Evolutionary conservation across 2,113 vertebrate species (phyloP).

Genomic region (Bucco capensis): DNA sequence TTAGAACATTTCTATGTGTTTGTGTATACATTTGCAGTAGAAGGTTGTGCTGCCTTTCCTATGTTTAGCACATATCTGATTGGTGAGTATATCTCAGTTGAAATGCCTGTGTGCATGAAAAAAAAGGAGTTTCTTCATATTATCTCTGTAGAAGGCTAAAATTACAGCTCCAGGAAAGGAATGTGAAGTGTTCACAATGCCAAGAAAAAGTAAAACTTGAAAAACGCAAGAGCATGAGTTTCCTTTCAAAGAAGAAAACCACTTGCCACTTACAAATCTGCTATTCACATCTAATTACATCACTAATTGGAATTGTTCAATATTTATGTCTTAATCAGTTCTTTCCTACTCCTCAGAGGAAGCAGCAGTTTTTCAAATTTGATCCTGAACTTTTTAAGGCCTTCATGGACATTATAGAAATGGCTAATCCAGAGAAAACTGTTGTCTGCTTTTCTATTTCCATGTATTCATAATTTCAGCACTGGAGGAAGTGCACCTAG

Average conservation of each 20-base stretch:
- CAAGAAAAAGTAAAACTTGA: not conserved
- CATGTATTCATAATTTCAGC: not conserved
- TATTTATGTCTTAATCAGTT: not conserved
- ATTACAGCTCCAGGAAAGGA: not conserved
- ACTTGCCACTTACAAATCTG: not conserved
- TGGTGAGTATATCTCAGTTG: not conserved
- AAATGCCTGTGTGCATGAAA: not conserved
- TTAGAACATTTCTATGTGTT: not conserved
- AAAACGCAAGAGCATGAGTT: not conserved
- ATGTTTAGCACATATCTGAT: not conserved
- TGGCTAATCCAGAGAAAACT: constrained; percentile 3
- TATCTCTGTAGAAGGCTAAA: not conserved
- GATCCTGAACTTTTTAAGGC: not conserved
- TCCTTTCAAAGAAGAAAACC: not conserved
- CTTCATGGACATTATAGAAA: not conserved
- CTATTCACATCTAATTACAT: not conserved
- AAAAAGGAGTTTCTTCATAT: not conserved
- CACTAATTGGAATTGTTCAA: constrained; percentile 2
- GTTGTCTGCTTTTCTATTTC: constrained; percentile 1
- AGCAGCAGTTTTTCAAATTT: not conserved
- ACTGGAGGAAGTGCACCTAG: not conserved
- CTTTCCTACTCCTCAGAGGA: not conserved
- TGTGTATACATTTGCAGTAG: not conserved
- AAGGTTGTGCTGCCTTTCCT: not conserved
- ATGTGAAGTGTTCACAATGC: not conserved